These are phyloP conservation scores for Todiramphus chloris DNA, from an alignment of 2,113 vertebrate genomes.

Conservation along the genomic window DNA sequence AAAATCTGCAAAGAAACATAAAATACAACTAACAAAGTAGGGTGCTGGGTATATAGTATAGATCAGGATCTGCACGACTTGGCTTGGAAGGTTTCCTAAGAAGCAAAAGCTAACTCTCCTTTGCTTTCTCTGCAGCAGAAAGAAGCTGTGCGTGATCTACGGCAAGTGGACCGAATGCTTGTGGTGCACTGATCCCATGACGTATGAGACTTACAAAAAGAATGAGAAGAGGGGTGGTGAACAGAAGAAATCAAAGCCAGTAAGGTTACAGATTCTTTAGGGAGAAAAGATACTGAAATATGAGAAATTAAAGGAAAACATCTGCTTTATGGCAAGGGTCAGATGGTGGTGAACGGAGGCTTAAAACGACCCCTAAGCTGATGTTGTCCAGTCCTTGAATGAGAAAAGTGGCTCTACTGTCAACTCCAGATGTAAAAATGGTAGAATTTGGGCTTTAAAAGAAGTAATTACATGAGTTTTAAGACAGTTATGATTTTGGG, in stretches of 20 bases:
- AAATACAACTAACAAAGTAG: not conserved
- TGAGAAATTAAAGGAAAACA: not conserved
- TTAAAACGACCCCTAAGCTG: not conserved
- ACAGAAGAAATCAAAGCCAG: constrained; percentile 79
- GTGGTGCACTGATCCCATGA: constrained; percentile 87
- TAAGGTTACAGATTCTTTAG: constrained; percentile 51
- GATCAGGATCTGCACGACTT: not conserved
- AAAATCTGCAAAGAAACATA: not conserved
- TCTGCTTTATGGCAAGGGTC: not conserved
- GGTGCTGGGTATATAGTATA: not conserved
- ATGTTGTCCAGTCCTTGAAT: not conserved
- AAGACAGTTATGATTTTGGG: not conserved
- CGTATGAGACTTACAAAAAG: constrained; percentile 85
- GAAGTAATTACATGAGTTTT: not conserved
- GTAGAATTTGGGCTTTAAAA: not conserved
- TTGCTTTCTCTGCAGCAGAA: constrained; percentile 79
- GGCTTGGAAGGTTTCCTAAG: not conserved
- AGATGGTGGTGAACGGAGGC: not conserved
- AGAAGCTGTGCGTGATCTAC: constrained; percentile 93
- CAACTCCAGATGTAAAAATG: not conserved
- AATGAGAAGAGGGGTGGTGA: constrained; percentile 84
- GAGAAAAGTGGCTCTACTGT: not conserved
- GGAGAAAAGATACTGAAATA: not conserved
- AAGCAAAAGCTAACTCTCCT: not conserved
- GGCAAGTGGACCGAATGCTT: constrained; percentile 98